Conservation (phyloP, 2,113 vertebrate species). For the Vulpes ferrilata region DNA sequence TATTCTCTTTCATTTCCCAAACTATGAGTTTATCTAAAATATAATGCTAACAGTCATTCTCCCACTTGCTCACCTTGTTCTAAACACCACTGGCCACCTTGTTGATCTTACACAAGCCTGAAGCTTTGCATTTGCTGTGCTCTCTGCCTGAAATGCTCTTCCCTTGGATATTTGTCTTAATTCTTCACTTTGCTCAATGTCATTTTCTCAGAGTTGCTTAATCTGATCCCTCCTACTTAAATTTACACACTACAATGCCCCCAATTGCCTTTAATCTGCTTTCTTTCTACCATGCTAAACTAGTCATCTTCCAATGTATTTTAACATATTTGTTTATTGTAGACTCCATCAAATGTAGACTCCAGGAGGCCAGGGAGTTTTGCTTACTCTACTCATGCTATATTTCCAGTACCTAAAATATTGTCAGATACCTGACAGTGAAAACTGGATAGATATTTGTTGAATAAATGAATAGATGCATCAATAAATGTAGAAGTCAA, state of each 20-base stretch:
- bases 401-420: neutral
- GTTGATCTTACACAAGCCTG: neutral
- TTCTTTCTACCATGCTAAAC: neutral
- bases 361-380: neutral
- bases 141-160: neutral
- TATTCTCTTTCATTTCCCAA: neutral
- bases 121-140: neutral
- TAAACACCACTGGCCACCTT: neutral
- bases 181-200: neutral
- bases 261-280: neutral
- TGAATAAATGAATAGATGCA: neutral
- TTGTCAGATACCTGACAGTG: neutral
- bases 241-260: neutral
- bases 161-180: neutral
- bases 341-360: neutral
- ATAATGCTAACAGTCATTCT: neutral
- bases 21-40: neutral
- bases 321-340: neutral
- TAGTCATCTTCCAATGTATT: neutral
- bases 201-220: neutral
- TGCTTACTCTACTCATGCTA: neutral
- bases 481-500: neutral
- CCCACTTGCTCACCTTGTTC: neutral
- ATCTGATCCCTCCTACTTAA: neutral
- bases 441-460: neutral